phyloP scores from a whole-genome alignment of 2,113 vertebrate species.

The Phyllostomus discolor region DNA sequence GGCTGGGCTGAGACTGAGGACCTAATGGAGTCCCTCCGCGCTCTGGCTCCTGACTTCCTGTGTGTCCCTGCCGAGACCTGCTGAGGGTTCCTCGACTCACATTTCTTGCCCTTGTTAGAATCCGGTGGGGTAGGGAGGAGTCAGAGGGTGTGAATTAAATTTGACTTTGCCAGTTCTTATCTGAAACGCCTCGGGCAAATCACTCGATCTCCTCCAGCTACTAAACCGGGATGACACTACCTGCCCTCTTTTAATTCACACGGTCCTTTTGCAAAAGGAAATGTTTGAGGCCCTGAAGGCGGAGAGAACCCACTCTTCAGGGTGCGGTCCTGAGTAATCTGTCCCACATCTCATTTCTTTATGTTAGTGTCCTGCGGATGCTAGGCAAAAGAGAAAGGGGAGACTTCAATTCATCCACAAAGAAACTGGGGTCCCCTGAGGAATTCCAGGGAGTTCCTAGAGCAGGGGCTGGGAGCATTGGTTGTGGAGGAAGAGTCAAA shows the following conservation, averaged over 20 bases:
- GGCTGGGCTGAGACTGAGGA: background rate
- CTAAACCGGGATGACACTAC: background rate
- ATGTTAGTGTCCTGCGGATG: background rate
- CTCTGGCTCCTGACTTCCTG: background rate
- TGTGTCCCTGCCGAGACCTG: background rate
- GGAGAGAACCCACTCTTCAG: background rate
- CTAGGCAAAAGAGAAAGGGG: background rate
- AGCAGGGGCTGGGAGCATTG: too few species aligned
- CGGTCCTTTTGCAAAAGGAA: background rate
- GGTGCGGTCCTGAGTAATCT: background rate
- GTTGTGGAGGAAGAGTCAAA: background rate
- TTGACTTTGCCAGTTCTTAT: background rate
- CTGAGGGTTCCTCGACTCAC: background rate
- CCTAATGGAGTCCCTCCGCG: rapidly evolving
- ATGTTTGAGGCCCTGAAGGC: background rate
- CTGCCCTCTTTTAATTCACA: background rate
- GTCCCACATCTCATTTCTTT: background rate
- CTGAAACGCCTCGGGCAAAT: background rate
- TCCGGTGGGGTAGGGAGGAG: background rate
- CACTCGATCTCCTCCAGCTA: background rate
- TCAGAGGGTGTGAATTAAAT: background rate
- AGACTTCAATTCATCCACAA: background rate
- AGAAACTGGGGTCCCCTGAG: background rate
- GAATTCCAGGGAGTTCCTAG: background rate
- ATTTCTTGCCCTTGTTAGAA: background rate